A percentile compares a stretch with the other conserved stretches of the same genome.
These are phyloP conservation scores for Petroica traversi DNA, from an alignment of 2,113 vertebrate species.

Conservation along the genomic window DNA sequence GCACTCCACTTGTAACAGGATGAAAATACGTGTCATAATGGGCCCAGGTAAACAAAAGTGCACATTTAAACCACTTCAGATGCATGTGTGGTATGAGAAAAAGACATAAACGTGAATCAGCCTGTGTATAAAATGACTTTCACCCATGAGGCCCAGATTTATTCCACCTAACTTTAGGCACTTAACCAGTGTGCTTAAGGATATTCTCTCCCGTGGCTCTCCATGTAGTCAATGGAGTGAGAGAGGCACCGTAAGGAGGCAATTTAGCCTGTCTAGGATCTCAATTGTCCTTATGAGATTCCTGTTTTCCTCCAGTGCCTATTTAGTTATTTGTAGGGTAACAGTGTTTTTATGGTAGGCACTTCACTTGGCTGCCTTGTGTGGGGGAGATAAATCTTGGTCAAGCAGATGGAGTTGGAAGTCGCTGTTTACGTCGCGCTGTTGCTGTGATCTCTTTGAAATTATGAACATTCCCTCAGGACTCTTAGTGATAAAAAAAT, in stretches of 20 bases:
- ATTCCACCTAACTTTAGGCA: not conserved
- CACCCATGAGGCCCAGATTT: not conserved
- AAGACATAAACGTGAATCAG: not conserved
- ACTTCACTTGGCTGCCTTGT: not conserved
- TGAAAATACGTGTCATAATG: not conserved
- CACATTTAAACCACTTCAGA: not conserved
- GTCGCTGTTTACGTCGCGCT: not conserved
- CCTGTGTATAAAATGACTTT: not conserved
- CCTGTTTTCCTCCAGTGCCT: not conserved
- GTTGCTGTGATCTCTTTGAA: constrained; percentile 10
- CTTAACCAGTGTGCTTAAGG: not conserved
- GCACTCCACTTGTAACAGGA: not conserved
- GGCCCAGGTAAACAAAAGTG: not conserved
- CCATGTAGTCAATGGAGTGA: not conserved
- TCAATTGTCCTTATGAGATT: constrained; percentile 38
- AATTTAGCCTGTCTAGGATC: constrained; percentile 10
- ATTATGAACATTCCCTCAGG: not conserved
- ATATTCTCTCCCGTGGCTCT: constrained; percentile 2
- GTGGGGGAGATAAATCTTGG: not conserved
- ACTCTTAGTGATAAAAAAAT: not conserved
- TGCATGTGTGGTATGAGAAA: not conserved
- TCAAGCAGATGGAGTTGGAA: not conserved
- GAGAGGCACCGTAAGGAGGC: constrained; percentile 24
- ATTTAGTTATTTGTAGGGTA: not conserved
- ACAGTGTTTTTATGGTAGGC: not conserved